Base-by-base conservation (phyloP, 1,140 invertebrate species). In the Leptopilina clavipes region DNA sequence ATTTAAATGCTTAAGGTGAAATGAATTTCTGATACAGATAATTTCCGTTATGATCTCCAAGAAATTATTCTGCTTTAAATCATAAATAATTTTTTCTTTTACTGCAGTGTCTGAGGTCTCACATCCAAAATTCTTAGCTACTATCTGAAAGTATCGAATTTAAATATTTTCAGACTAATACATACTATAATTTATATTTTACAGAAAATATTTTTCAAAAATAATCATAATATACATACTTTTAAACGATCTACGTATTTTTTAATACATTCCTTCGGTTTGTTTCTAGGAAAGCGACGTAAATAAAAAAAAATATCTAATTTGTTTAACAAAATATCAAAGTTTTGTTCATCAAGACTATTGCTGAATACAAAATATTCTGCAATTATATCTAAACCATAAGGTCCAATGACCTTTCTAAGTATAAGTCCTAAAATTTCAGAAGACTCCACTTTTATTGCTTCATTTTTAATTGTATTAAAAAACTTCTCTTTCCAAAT, bases 51-150 rank as follows among this genome's bases (percentile, higher is more conserved):
- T n/a, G 25, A 65, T 65, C 11, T 65, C 59, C 7, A 65, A 11
- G n/a, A 65, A 65, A n/a, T 65, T 25, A 65, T 25, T 65, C n/a
- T 65, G 59, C 11, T 25, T 65, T 31, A 65, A 31, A 31, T 65
- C 59, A 17, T 65, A 65, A 11, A 65, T 9, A 31, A 65, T 65
- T 31, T 65, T 65, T 65, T 65, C 59, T n/a, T 31, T 65, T 6
- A 65, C 59, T 31, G 59, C 59, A n/a, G 12, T n/a, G 25, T 22
- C 22, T 11, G 59, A n/a, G 6, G 22, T 37, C 5, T 65, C 12
- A n/a, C 59, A 31, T 65, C 59, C 59, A 65, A 65, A 65, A 31
- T 65, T 65, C n/a, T 31, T 65, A 31, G 59, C 59, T n/a, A n/a
- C 0, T 6, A 14, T 12, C 11, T 59, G 2, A 59, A 59, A 22